phyloP scores from a whole-genome alignment of 2,888 invertebrate genomes.

The Rhagonycha fulva region DNA sequence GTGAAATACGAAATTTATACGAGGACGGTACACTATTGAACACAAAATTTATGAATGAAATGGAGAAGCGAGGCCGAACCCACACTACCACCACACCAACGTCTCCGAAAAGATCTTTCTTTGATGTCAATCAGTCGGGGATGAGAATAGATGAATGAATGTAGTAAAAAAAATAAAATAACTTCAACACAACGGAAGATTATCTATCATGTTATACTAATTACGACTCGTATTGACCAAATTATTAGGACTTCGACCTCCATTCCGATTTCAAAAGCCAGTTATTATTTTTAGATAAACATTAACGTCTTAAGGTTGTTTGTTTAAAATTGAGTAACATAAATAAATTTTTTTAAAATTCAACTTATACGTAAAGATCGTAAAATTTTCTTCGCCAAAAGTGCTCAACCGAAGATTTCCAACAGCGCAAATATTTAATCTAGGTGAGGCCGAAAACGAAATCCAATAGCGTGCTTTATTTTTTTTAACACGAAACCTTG shows the following conservation, averaged over 20 bases:
- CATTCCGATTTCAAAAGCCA: conserved; percentile 1
- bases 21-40: conserved; percentile 1
- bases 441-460: background rate
- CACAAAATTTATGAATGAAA: background rate
- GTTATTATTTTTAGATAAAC: conserved; percentile 1
- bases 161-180: background rate
- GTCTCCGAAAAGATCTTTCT: background rate
- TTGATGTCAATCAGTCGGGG: background rate
- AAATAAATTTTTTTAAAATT: background rate
- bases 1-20: conserved; percentile 13
- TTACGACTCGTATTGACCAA: background rate
- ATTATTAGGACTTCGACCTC: conserved; percentile 4
- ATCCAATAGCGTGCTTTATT: background rate
- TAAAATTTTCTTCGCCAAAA: background rate
- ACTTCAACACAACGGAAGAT: background rate
- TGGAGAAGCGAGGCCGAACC: conserved; percentile 1
- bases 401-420: background rate
- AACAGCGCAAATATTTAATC: background rate
- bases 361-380: background rate
- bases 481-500: background rate
- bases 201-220: background rate
- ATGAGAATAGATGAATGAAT: background rate
- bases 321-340: background rate
- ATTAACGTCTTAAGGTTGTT: background rate
- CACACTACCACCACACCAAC: background rate